Evolutionary conservation across 1,140 invertebrate species (phyloP).

Genomic region (Choristoneura fumiferana): DNA sequence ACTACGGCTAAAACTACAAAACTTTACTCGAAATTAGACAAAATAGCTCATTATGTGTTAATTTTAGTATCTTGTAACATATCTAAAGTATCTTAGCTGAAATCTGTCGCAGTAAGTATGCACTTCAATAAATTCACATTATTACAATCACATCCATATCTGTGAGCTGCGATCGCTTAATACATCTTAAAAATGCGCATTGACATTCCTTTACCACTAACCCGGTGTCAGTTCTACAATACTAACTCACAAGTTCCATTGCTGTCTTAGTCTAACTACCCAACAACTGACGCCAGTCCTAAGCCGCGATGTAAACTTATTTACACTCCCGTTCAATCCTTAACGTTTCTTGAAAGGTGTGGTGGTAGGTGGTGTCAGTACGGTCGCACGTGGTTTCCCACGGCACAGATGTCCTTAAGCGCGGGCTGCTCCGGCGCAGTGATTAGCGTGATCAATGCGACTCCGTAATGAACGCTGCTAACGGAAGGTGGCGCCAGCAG

Average conservation of each 20-base stretch:
- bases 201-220: constrained; percentile 23
- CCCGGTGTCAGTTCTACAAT: neutral
- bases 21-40: too few relatives aligned
- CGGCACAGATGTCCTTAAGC: constrained; percentile 51
- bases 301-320: too few relatives aligned
- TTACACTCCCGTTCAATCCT: too few relatives aligned
- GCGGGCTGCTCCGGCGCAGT: constrained; percentile 22
- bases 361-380: constrained; percentile 12
- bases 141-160: constrained; percentile 8
- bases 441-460: constrained; percentile 12
- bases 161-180: neutral
- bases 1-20: too few relatives aligned
- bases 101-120: constrained; percentile 12
- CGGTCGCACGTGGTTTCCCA: constrained; percentile 45
- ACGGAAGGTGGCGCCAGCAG: constrained; percentile 5
- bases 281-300: too few relatives aligned
- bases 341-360: neutral
- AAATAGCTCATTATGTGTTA: too few relatives aligned
- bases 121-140: constrained; percentile 15
- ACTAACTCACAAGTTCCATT: too few relatives aligned
- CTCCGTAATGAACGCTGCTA: neutral
- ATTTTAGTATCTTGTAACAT: too few relatives aligned
- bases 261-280: too few relatives aligned
- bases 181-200: constrained; percentile 25
- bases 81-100: too few relatives aligned